Conservation (phyloP, 2,797 vertebrate species). For the Pseudochirops corinnae region DNA sequence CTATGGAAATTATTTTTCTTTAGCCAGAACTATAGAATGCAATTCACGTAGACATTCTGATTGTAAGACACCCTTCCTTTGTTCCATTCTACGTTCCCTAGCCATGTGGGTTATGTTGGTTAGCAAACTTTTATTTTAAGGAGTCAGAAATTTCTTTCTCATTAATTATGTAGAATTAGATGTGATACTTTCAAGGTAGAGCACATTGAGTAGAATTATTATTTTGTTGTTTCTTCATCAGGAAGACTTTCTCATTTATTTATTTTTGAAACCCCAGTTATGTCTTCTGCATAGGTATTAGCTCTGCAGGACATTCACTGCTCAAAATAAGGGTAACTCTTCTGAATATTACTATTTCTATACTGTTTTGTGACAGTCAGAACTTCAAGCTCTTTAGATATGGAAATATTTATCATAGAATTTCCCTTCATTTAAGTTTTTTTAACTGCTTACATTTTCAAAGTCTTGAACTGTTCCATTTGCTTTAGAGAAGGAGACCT, state of each 20-base stretch:
- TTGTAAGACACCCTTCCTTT: background rate
- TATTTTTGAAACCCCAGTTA: slow-evolving; percentile 26
- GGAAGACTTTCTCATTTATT: background rate
- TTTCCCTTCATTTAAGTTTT: background rate
- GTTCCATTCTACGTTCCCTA: background rate
- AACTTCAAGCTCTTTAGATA: background rate
- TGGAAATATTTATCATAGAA: slow-evolving; percentile 7
- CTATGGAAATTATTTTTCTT: slow-evolving; percentile 8
- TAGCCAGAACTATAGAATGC: slow-evolving; percentile 20
- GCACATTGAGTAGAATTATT: background rate
- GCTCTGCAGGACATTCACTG: background rate
- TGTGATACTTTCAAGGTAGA: slow-evolving; percentile 10
- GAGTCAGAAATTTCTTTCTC: slow-evolving; percentile 41
- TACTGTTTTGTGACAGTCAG: background rate
- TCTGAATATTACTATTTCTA: slow-evolving; percentile 4
- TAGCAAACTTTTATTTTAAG: slow-evolving; percentile 35
- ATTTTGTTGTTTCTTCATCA: slow-evolving; percentile 24
- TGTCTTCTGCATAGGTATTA: slow-evolving; percentile 33
- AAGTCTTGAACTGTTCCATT: background rate
- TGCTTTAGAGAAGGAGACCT: slow-evolving; percentile 13
- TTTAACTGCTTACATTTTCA: background rate
- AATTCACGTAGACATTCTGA: slow-evolving; percentile 33
- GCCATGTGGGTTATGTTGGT: slow-evolving; percentile 2
- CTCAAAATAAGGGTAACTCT: background rate
- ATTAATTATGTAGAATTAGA: slow-evolving; percentile 33